phyloP scores from a whole-genome alignment of 2,113 vertebrate genomes.

The Proterorhinus semilunaris region DNA sequence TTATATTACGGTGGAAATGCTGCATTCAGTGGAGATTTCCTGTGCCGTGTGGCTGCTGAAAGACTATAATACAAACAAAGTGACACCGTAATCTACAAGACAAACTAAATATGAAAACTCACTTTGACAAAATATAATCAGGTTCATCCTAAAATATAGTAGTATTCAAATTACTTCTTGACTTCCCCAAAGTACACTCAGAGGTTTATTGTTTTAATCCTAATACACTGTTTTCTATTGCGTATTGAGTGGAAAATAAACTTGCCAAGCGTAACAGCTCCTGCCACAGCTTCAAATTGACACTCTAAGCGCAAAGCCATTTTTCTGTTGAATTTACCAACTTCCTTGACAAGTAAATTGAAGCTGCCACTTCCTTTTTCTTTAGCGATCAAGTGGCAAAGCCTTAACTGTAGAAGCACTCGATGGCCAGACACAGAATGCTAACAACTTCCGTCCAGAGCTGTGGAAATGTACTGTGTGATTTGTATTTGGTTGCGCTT shows the following conservation, averaged over 20 bases:
- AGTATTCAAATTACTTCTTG: neutral
- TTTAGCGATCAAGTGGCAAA: neutral
- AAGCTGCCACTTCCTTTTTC: neutral
- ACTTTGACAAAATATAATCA: too few relatives aligned
- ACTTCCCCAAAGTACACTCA: neutral
- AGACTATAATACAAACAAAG: constrained; percentile 11
- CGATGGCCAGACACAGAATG: constrained; percentile 1
- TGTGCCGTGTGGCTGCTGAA: constrained; percentile 23
- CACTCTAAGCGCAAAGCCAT: neutral
- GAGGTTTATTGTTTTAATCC: neutral
- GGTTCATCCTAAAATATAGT: too few relatives aligned
- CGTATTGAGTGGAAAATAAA: constrained; percentile 1
- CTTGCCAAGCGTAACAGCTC: neutral
- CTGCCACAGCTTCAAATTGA: neutral
- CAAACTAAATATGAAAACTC: neutral
- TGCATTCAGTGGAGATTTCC: constrained; percentile 44
- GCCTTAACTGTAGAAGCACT: neutral
- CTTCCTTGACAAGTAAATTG: neutral
- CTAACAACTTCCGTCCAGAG: neutral
- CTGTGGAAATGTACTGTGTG: neutral
- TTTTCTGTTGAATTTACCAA: neutral
- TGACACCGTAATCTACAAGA: neutral
- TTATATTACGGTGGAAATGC: constrained; percentile 40
- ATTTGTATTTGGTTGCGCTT: too few relatives aligned
- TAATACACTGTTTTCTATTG: neutral